Percentiles rank a stretch among this genome's conserved stretches.
phyloP scores from a whole-genome alignment of 2,113 vertebrate genomes.

The Pseudopodoces humilis region DNA sequence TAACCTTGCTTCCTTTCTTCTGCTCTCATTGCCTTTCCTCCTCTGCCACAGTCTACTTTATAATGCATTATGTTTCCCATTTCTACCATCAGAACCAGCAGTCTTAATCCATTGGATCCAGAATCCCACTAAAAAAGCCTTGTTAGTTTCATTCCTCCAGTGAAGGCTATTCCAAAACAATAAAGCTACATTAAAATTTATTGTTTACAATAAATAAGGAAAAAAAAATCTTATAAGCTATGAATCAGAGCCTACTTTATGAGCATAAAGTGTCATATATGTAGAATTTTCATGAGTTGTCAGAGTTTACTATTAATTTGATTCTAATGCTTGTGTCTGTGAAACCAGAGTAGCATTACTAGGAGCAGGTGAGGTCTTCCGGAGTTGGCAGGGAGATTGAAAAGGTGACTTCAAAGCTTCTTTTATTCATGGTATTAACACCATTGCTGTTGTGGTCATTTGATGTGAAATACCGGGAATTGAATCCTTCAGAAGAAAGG shows the following conservation, averaged over 20 bases:
- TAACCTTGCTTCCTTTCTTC: not conserved
- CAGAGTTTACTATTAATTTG: not conserved
- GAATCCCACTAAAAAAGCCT: not conserved
- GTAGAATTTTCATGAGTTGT: not conserved
- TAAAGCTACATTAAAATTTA: not conserved
- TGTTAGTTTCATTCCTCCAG: not conserved
- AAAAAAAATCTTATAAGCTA: not conserved
- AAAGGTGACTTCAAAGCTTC: not conserved
- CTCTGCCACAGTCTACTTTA: not conserved
- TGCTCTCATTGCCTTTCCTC: not conserved
- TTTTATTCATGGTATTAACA: not conserved
- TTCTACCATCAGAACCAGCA: not conserved
- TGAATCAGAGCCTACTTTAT: not conserved
- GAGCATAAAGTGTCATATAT: not conserved
- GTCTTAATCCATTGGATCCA: not conserved
- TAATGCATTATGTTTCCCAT: not conserved
- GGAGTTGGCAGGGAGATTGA: not conserved
- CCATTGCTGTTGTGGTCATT: not conserved
- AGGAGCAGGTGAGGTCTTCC: not conserved
- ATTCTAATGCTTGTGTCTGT: not conserved
- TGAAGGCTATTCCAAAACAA: not conserved
- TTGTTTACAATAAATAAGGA: not conserved
- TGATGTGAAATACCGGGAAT: not conserved
- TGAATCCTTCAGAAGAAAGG: not conserved
- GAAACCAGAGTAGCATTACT: not conserved